These are phyloP conservation scores for Caradrina kadenii DNA, from an alignment of 2,888 invertebrate species.

Conservation along the genomic window DNA sequence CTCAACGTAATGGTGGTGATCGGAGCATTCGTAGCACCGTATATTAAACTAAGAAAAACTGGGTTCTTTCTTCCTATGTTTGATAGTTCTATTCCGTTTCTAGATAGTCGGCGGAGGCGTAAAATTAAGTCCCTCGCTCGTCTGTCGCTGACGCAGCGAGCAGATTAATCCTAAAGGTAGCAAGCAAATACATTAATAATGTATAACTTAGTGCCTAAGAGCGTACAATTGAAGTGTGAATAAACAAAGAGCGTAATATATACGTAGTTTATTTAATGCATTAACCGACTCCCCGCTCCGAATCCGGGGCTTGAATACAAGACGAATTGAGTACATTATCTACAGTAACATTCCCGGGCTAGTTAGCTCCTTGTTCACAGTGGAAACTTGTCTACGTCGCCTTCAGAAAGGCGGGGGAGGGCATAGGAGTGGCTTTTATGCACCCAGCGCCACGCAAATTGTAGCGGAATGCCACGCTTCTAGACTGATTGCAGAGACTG, in stretches of 20 bases:
- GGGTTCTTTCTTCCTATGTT: slow-evolving; percentile 61
- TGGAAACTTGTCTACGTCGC: slow-evolving; percentile 79
- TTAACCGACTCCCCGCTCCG: slow-evolving; percentile 68
- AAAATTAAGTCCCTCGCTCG: slow-evolving; percentile 50
- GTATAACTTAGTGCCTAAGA: slow-evolving; percentile 58
- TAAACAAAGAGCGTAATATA: slow-evolving; percentile 69
- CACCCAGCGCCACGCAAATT: slow-evolving; percentile 78
- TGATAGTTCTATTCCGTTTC: slow-evolving; percentile 60
- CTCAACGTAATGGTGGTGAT: slow-evolving; percentile 71
- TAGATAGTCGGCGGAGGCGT: slow-evolving; percentile 41
- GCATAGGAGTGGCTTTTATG: slow-evolving; percentile 77
- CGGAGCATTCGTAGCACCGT: slow-evolving; percentile 50
- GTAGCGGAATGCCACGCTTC: slow-evolving; percentile 74
- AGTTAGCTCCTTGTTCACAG: slow-evolving; percentile 79
- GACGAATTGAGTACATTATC: slow-evolving; percentile 82
- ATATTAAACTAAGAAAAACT: slow-evolving; percentile 62
- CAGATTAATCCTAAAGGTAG: slow-evolving; percentile 46
- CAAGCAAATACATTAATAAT: slow-evolving; percentile 61
- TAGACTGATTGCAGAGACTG: slow-evolving; percentile 76
- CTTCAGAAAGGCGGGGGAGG: slow-evolving; percentile 72
- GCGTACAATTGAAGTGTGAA: slow-evolving; percentile 69
- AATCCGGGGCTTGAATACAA: slow-evolving; percentile 76
- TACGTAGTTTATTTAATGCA: slow-evolving; percentile 73
- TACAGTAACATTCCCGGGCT: slow-evolving; percentile 76
- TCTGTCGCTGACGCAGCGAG: slow-evolving; percentile 41